Evolutionary conservation across 2,797 vertebrate genomes (phyloP), one percentile per base, ranked within the genome.

Genomic region (Loriculus beryllinus): DNA sequence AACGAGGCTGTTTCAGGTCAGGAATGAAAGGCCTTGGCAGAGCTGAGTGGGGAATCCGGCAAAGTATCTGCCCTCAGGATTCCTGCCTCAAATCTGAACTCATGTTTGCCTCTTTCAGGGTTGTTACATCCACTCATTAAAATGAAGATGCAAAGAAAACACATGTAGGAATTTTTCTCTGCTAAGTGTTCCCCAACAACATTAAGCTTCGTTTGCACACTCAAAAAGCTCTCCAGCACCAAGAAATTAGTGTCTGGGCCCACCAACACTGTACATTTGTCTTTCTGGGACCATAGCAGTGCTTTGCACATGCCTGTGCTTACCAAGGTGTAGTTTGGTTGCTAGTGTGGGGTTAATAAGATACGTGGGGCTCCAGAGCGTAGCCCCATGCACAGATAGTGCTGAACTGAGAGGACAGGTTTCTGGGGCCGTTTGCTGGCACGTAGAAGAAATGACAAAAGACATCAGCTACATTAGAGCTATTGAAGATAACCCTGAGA

Each of bases 401-500:
- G 43, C 60, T 74, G 74, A 92, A 62, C 74, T 88, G 90, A 71
- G 56, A 84, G 90, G 62, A 56, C 39, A 64, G 90, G 75, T 22
- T 49, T 2, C 6, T 2, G 3, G 22, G 56, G 56, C 78, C 78
- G 59, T 87, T 94, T 82, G 21, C 69, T 94, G 82, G 21, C 62
- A 60, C 7, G 4, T 45, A 29, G 64, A 95, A 88, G 69, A 65
- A 92, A 90, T 28, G 54, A 16, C 3, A 6, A 59, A 67, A 95
- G 65, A 9, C 49, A 91, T 86, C 59, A 86, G 56, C 65, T 69
- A 11, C 37, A 40, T 80, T 87, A 75, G 71, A 71, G 92, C 59
- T 29, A 82, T 82, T 69, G 78, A 93, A 94, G 89, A 88, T 49
- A 87, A 87, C 31, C 39, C 94, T 70, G 67, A 94, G 90, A 91